phyloP scores from a whole-genome alignment of 1,140 invertebrate genomes.

The Drosophila watanabei region DNA sequence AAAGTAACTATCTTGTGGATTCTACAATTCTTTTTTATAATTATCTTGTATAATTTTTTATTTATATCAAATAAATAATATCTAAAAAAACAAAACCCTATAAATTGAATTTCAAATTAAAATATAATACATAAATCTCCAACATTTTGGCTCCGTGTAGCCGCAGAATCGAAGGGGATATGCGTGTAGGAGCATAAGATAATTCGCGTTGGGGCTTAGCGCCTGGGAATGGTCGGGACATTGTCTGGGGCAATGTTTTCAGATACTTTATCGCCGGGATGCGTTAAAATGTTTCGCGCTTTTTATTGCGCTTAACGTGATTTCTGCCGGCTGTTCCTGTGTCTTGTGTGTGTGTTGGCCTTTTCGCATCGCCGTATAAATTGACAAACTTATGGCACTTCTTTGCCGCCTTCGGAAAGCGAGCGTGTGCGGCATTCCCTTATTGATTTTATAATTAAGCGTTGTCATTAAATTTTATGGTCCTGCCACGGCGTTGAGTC shows the following conservation, averaged over 20 bases:
- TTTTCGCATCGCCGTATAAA: constrained; percentile 62
- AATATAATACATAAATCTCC: not conserved
- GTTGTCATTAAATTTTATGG: constrained; percentile 85
- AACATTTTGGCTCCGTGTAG: not conserved
- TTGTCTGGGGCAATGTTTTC: constrained; percentile 76
- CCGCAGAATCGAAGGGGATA: constrained; percentile 14
- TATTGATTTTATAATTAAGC: constrained; percentile 85
- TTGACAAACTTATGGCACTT: constrained; percentile 79
- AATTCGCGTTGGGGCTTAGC: constrained; percentile 75
- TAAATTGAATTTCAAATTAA: no score
- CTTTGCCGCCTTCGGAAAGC: constrained; percentile 26
- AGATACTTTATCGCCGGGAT: constrained; percentile 80
- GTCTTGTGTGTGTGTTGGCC: constrained; percentile 15
- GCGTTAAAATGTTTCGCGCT: constrained; percentile 83
- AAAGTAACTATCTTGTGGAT: no score
- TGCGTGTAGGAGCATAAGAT: constrained; percentile 64
- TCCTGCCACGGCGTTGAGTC: constrained; percentile 25
- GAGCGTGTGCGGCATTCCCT: constrained; percentile 77
- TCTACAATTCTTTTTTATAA: no score
- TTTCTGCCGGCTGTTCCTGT: constrained; percentile 51
- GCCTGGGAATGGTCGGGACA: constrained; percentile 67
- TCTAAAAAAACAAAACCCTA: not conserved
- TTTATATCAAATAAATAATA: not conserved
- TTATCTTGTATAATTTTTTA: not conserved
- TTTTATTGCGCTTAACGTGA: constrained; percentile 83